Conservation (phyloP, 2,888 invertebrate species). For the Schizotus pectinicornis region DNA sequence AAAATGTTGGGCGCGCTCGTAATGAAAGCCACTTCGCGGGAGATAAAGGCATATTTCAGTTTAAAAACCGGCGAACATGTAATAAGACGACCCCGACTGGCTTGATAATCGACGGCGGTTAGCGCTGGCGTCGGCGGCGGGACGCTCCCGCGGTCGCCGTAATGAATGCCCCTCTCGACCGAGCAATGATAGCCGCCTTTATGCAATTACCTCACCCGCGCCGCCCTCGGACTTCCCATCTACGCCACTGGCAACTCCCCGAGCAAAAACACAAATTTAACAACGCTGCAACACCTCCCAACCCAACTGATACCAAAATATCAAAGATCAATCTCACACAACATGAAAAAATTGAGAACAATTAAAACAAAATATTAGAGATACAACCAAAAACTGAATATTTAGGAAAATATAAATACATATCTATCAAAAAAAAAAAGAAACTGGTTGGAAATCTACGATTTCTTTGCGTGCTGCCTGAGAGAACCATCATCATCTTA, state of each 20-base stretch:
- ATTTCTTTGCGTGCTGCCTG: too few relatives aligned
- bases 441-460: too few relatives aligned
- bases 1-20: slow-evolving; percentile 22
- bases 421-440: too few relatives aligned
- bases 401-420: too few relatives aligned
- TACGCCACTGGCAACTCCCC: slow-evolving; percentile 9
- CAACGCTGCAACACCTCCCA: too few relatives aligned
- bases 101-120: slow-evolving; percentile 39
- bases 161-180: slow-evolving; percentile 39
- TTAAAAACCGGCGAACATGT: slow-evolving; percentile 21
- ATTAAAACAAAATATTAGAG: too few relatives aligned
- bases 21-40: slow-evolving; percentile 24
- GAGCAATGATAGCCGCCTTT: slow-evolving; percentile 39
- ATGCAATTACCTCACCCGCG: slow-evolving; percentile 38
- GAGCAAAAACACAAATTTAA: slow-evolving; percentile 4
- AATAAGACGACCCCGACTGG: slow-evolving; percentile 13
- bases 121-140: slow-evolving; percentile 31
- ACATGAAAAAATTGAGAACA: too few relatives aligned
- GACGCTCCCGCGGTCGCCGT: slow-evolving; percentile 34
- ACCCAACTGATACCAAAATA: too few relatives aligned
- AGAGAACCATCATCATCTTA: too few relatives aligned
- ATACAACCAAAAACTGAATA: too few relatives aligned
- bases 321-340: too few relatives aligned
- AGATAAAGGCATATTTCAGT: slow-evolving; percentile 31
- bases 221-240: slow-evolving; percentile 24